phyloP scores from a whole-genome alignment of 2,113 vertebrate genomes.

The Bostrychus sinensis region DNA sequence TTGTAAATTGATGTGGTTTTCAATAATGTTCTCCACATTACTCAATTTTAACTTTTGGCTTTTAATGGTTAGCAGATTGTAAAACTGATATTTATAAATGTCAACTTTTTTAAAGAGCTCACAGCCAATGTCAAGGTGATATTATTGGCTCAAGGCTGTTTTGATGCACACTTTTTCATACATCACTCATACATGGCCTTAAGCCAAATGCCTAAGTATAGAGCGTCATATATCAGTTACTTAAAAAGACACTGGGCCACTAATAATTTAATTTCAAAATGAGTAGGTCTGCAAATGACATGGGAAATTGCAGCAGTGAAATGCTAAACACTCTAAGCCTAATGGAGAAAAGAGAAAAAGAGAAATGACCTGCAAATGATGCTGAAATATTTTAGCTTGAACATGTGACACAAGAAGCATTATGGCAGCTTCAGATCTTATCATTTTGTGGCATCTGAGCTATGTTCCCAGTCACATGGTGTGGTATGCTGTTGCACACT shows the following conservation, averaged over 20 bases:
- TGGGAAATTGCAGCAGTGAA: not conserved
- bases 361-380: not conserved
- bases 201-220: not conserved
- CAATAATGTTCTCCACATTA: no score
- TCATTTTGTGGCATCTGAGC: slow-evolving; percentile 49
- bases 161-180: no score
- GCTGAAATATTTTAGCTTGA: slow-evolving; percentile 10
- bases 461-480: slow-evolving; percentile 59
- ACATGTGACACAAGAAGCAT: slow-evolving; percentile 58
- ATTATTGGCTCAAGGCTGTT: not conserved
- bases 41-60: no score
- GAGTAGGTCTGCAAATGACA: not conserved
- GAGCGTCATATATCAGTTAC: not conserved
- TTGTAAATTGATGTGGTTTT: no score
- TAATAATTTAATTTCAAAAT: not conserved
- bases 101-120: no score
- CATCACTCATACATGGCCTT: no score
- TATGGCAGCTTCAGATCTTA: slow-evolving; percentile 52
- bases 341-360: no score
- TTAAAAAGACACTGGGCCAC: not conserved
- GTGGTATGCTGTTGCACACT: slow-evolving; percentile 1
- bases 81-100: no score
- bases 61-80: no score
- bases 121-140: no score
- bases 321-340: not conserved